Base-by-base conservation (phyloP, 2,888 invertebrate species). In the Tipula vernalis region DNA sequence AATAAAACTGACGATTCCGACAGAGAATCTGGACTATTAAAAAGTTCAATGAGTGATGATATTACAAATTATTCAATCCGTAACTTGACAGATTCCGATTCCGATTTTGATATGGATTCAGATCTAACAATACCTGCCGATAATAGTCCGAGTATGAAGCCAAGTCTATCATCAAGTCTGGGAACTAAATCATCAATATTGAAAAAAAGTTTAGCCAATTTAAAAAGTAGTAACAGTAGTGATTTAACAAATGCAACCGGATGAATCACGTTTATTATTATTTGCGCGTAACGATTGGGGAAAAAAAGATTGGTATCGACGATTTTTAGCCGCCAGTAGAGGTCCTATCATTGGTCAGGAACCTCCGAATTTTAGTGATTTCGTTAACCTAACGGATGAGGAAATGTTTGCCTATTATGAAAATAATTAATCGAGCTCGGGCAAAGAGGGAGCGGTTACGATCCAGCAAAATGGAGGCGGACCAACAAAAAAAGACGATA, bases 251-350 rank as follows among this genome's bases (percentile, higher is more conserved):
- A 71, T 28, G 5, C 51, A 51, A 51, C n/a, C 15, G 15, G 91
- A 91, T 88, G 91, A 91, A 88, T 90, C 90, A 51, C 89, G 91
- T 57, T 87, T 91, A 39, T 87, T 91, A 86, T 87, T 91, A 6
- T 91, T 91, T 87, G 89, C 91, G 0, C 90, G 91, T 41, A 90
- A 90, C 44, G 91, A 91, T 88, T 90, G 91, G n/a, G 91, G 91
- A 88, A 91, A 91, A 87, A 91, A 91, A 87, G 91, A 91, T 88
- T 91, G 91, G 91, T 91, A 91, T 89, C 90, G 91, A 10, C 90
- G 91, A 36, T 91, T 91, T 87, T 86, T 89, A 0, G 89, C 91
- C 2, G 91, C 91, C 86, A 91, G 91, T 87, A 88, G 87, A 15
- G 91, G 91, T 8, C 87, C 86, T 5, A 90, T 91, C 0, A 89